These are phyloP conservation scores for Indicator indicator DNA, from an alignment of 2,113 vertebrate species.

Conservation along the genomic window DNA sequence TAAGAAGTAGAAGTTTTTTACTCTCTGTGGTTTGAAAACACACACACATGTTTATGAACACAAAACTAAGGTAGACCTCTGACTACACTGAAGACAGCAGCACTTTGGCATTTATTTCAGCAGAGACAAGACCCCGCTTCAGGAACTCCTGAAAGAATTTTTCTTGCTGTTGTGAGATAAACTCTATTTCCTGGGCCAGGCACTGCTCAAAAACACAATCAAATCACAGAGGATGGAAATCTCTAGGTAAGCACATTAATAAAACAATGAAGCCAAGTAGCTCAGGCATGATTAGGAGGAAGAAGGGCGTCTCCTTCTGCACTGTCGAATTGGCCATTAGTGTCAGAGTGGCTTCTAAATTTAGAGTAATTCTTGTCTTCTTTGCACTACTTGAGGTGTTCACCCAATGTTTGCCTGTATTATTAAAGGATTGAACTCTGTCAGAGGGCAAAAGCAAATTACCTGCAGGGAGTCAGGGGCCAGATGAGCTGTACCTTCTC, in stretches of 20 bases:
- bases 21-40: neutral
- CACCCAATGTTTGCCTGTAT: slow-evolving; percentile 48
- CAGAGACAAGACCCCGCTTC: neutral
- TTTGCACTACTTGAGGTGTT: slow-evolving; percentile 39
- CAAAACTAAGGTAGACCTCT: neutral
- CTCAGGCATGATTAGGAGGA: neutral
- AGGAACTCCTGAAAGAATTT: neutral
- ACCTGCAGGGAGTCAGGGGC: slow-evolving; percentile 59
- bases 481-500: slow-evolving; percentile 44
- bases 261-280: slow-evolving; percentile 17
- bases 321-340: slow-evolving; percentile 34
- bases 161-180: neutral
- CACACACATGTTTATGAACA: neutral
- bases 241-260: neutral
- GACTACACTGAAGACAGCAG: neutral
- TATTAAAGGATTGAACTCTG: slow-evolving; percentile 64
- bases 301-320: slow-evolving; percentile 25
- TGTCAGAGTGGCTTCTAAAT: slow-evolving; percentile 39
- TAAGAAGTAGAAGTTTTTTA: neutral
- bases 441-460: slow-evolving; percentile 64
- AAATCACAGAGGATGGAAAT: neutral
- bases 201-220: neutral
- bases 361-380: slow-evolving; percentile 2
- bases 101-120: neutral
- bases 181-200: neutral